Conservation (phyloP, 2,888 invertebrate species). For the Drosophila neotestacea region DNA sequence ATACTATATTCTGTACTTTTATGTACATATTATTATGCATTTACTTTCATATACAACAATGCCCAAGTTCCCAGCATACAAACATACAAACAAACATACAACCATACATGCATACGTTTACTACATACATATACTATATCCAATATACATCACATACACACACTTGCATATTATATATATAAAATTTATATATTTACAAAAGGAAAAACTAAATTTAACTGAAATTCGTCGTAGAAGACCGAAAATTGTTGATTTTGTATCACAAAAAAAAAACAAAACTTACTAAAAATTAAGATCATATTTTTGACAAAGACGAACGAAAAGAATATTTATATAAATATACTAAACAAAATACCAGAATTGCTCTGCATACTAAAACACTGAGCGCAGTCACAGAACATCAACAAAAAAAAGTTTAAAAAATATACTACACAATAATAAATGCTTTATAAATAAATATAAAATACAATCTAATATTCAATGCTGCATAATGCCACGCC, state of each 20-base stretch:
- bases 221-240: constrained; percentile 15
- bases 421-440: constrained; percentile 31
- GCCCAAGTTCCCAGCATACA: constrained; percentile 34
- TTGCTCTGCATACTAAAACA: constrained; percentile 50
- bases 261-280: constrained; percentile 32
- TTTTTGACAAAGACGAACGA: constrained; percentile 57
- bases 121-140: constrained; percentile 17
- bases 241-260: constrained; percentile 55
- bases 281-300: constrained; percentile 43
- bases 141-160: constrained; percentile 30
- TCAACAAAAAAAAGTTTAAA: constrained; percentile 11
- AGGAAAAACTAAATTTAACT: constrained; percentile 8
- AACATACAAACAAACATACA: constrained; percentile 34
- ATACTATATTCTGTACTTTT: constrained; percentile 38
- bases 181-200: constrained; percentile 27
- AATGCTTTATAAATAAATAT: constrained; percentile 38
- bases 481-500: constrained; percentile 66
- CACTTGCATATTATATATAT: constrained; percentile 1
- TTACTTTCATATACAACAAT: constrained; percentile 60
- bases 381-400: constrained; percentile 8
- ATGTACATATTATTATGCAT: constrained; percentile 52
- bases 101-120: constrained; percentile 33
- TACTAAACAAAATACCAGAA: constrained; percentile 26
- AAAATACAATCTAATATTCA: constrained; percentile 50
- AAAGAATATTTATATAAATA: constrained; percentile 18